A percentile compares a stretch with the other conserved stretches of the same genome.
phyloP scores from a whole-genome alignment of 2,888 invertebrate species.

The Lampropteryx suffumata region DNA sequence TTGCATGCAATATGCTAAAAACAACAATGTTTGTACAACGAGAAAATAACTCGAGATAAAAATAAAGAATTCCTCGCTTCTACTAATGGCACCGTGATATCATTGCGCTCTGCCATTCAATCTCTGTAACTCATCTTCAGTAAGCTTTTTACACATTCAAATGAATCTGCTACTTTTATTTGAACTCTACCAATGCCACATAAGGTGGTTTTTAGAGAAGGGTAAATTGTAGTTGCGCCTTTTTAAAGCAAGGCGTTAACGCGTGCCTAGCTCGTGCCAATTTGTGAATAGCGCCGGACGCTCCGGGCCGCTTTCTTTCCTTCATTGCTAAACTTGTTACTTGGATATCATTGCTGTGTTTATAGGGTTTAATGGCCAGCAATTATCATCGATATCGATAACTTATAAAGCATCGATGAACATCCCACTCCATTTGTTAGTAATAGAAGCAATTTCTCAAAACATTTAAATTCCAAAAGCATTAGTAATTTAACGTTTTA shows the following conservation, averaged over 20 bases:
- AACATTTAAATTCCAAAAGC: conserved; percentile 26
- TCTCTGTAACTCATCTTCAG: conserved; percentile 61
- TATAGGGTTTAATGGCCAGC: conserved; percentile 52
- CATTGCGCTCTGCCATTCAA: conserved; percentile 71
- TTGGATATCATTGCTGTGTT: conserved; percentile 72
- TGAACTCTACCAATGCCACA: conserved; percentile 16
- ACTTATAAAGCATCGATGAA: conserved; percentile 21
- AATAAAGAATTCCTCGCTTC: conserved; percentile 61
- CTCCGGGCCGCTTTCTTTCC: conserved; percentile 79
- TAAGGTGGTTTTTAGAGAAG: conserved; percentile 38
- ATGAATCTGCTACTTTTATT: conserved; percentile 18
- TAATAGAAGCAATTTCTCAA: conserved; percentile 24
- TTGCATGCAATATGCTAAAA: conserved; percentile 11
- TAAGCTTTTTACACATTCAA: conserved; percentile 24
- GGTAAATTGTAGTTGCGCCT: conserved; percentile 34
- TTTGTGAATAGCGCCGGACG: conserved; percentile 80
- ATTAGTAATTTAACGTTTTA: conserved; percentile 31
- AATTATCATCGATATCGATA: conserved; percentile 58
- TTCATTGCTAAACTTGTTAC: conserved; percentile 77
- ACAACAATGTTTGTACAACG: conserved; percentile 24
- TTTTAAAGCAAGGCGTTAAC: conserved; percentile 45
- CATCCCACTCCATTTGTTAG: conserved; percentile 23
- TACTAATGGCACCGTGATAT: conserved; percentile 68
- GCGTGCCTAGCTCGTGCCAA: conserved; percentile 81
- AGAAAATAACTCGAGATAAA: conserved; percentile 53